Base-by-base conservation (phyloP, 1,140 invertebrate species). In the Hesperophylax magnus region DNA sequence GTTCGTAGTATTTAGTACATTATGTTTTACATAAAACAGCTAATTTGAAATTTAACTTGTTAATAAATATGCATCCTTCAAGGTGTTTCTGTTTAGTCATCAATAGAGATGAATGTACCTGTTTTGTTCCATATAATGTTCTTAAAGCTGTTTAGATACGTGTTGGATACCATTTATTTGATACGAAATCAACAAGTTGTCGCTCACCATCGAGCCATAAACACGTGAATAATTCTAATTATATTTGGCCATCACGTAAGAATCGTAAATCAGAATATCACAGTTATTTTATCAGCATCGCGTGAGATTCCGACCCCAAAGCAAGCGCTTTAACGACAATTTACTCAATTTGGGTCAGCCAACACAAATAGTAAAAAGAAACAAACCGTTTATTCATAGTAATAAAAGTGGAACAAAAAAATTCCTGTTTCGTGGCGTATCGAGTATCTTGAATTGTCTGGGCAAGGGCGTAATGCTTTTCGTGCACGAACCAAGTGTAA, bases 261-360 rank as follows among this genome's bases (percentile, higher is more conserved):
- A 71, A 65, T 65, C 63, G 63, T 65, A 65, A 65, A 65, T 65
- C 22, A 15, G 14, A 27, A n/a, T 31, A 31, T 31, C 27, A 34
- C 27, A 65, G 63, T 65, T 34, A 65, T 27, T 34, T 65, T 34
- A 65, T 71, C 67, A 47, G 67, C 22, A 39, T 71, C 17, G 67
- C 67, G 67, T 71, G 67, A 65, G 67, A 39, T 15, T 39, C 5
- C 22, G 0, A 34, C 39, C 67, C 39, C 18, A 53, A 71, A 71
- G n/a, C 67, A 20, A 71, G 39, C 67, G 67, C 24, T 65, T 71
- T 52, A 71, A 71, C 67, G 67, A 71, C 67, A 52, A 71, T 67
- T 71, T 52, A 18, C 67, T 65, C 67, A 47, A 71, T 71, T 71
- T 53, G 15, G 67, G 67, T 71, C 67, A 47, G n/a, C 24, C 31